Evolutionary conservation across 2,888 invertebrate species (phyloP).

Genomic region (Melanotus villosus): DNA sequence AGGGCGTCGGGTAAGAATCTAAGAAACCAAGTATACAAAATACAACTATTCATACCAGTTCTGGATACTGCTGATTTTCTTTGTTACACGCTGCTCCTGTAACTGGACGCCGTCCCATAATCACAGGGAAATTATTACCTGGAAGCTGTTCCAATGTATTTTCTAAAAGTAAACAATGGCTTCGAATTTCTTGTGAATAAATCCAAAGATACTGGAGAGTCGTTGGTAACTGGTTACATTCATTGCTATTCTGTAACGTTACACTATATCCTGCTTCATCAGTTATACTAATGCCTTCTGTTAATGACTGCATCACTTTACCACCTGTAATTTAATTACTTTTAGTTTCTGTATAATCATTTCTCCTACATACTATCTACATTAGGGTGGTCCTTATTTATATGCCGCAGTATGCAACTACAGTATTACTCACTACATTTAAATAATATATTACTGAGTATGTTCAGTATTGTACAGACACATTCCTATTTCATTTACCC

Average conservation of each 20-base stretch:
- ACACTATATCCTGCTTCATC: slow-evolving; percentile 69
- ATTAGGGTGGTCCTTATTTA: too few relatives aligned
- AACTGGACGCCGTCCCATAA: slow-evolving; percentile 83
- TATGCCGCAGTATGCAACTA: too few relatives aligned
- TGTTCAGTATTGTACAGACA: too few relatives aligned
- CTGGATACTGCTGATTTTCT: slow-evolving; percentile 64
- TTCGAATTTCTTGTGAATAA: slow-evolving; percentile 78
- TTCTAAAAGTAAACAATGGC: slow-evolving; percentile 83
- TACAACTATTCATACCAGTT: too few relatives aligned
- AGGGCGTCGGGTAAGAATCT: too few relatives aligned
- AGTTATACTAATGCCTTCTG: slow-evolving; percentile 75
- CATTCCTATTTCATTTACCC: too few relatives aligned
- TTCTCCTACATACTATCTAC: too few relatives aligned
- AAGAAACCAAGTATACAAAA: too few relatives aligned
- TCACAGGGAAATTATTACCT: slow-evolving; percentile 83
- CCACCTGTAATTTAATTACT: too few relatives aligned
- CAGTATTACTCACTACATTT: too few relatives aligned
- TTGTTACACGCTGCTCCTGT: slow-evolving; percentile 60
- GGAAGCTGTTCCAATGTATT: slow-evolving; percentile 77
- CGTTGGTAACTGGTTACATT: slow-evolving; percentile 65
- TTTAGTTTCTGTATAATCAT: too few relatives aligned
- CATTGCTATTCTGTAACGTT: slow-evolving; percentile 71
- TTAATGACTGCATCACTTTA: slow-evolving; percentile 74
- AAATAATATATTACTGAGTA: too few relatives aligned
- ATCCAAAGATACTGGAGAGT: slow-evolving; percentile 70